Conservation (phyloP, 2,797 vertebrate species). For the Sparidentex hasta region DNA sequence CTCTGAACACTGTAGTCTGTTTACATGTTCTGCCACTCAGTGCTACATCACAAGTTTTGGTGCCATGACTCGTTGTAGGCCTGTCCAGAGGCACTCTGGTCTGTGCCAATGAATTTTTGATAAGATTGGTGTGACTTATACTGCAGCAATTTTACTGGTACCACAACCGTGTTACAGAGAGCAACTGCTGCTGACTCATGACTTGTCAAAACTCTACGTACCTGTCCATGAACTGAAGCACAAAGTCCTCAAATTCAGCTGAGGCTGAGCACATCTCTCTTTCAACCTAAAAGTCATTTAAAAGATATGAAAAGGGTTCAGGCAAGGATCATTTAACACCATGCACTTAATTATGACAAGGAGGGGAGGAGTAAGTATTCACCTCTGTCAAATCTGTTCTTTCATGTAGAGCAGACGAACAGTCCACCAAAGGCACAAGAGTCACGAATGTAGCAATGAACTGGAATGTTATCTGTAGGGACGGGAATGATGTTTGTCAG, state of each 20-base stretch:
- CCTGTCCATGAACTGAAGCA: constrained; percentile 99
- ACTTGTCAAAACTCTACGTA: constrained; percentile 55
- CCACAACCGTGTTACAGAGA: background rate
- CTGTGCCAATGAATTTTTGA: background rate
- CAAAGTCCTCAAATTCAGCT: constrained; percentile 98
- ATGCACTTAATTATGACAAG: background rate
- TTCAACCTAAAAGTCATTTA: constrained; percentile 87
- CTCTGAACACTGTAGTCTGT: too few species aligned
- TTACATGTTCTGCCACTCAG: too few species aligned
- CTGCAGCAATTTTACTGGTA: background rate
- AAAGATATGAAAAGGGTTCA: background rate
- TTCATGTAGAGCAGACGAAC: constrained; percentile 93
- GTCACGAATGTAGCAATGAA: constrained; percentile 99
- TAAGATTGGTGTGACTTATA: background rate
- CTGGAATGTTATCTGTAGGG: constrained; percentile 96
- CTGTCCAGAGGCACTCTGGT: too few species aligned
- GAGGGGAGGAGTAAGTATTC: constrained; percentile 40
- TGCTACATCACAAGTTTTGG: too few species aligned
- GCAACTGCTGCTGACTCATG: background rate
- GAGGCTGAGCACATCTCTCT: constrained; percentile 96
- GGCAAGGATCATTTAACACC: background rate
- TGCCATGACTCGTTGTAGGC: too few species aligned
- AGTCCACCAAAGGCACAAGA: constrained; percentile 99
- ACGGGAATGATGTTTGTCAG: constrained; percentile 7
- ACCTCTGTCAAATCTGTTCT: constrained; percentile 94